Conservation (phyloP, 1,140 invertebrate genomes). For the Diorhabda sublineata region DNA sequence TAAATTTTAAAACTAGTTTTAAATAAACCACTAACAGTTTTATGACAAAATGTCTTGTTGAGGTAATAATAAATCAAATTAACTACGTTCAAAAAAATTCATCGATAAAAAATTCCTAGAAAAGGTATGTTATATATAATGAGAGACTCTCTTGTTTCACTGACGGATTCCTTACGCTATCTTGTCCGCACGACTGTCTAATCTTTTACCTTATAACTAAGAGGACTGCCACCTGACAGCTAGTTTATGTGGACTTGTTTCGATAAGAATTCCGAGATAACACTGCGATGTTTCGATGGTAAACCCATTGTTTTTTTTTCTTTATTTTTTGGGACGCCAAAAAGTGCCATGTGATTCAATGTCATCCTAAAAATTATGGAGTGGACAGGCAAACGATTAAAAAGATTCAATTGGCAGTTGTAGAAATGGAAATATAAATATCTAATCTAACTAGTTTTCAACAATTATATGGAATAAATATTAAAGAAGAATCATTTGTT, state of each 20-base stretch:
- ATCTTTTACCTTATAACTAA: neutral
- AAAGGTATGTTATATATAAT: neutral
- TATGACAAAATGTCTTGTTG: neutral
- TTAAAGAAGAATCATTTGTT: too few relatives aligned
- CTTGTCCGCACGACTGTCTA: neutral
- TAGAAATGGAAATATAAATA: too few relatives aligned
- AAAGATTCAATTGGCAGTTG: too few relatives aligned
- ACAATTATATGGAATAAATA: too few relatives aligned
- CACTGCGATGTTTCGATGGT: neutral
- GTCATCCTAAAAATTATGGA: too few relatives aligned
- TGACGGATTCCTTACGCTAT: neutral
- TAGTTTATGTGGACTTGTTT: constrained; percentile 2
- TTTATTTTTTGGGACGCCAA: neutral
- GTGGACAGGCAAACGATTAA: too few relatives aligned
- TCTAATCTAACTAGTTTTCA: too few relatives aligned
- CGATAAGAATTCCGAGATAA: neutral
- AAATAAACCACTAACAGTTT: too few relatives aligned
- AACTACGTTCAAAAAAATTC: neutral
- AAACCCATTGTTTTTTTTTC: neutral
- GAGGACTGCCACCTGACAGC: constrained; percentile 1
- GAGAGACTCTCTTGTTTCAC: neutral
- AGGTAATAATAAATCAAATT: neutral
- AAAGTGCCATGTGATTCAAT: neutral
- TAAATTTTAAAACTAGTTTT: too few relatives aligned
- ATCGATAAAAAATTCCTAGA: constrained; percentile 1